Percentiles rank a stretch among this genome's conserved stretches.
phyloP scores from a whole-genome alignment of 1,140 invertebrate genomes.

The Zaprionus camerounensis region DNA sequence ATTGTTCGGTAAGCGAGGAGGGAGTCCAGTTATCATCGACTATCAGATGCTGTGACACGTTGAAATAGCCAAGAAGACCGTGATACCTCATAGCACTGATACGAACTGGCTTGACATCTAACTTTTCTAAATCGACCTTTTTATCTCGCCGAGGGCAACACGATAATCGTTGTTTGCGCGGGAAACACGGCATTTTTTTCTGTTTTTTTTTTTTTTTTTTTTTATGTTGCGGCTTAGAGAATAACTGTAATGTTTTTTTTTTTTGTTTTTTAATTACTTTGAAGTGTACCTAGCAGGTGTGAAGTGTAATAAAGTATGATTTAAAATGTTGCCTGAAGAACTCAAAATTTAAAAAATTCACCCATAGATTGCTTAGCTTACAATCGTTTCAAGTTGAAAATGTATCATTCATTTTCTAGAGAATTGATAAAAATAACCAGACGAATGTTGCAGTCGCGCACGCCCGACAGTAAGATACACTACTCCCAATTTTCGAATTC shows the following conservation, averaged over 20 bases:
- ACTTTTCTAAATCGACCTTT: slow-evolving; percentile 20
- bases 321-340: background rate
- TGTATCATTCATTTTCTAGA: background rate
- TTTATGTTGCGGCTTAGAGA: background rate
- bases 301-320: background rate
- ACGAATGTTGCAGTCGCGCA: no score
- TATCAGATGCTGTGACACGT: slow-evolving; percentile 67
- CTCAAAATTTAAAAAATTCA: background rate
- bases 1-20: slow-evolving; percentile 63
- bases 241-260: background rate
- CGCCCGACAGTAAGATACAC: no score
- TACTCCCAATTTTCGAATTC: no score
- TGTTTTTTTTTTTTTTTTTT: background rate
- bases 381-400: background rate
- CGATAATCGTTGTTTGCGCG: background rate
- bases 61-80: slow-evolving; percentile 72
- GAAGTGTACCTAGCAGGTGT: background rate
- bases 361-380: background rate
- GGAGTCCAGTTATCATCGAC: slow-evolving; percentile 70
- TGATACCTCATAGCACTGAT: slow-evolving; percentile 63
- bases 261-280: background rate
- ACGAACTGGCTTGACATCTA: slow-evolving; percentile 71
- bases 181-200: slow-evolving; percentile 18
- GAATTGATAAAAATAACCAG: no score
- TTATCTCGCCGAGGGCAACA: background rate